Evolutionary conservation across 2,797 vertebrate genomes (phyloP).

Genomic region (Chaetophractus vellerosus): DNA sequence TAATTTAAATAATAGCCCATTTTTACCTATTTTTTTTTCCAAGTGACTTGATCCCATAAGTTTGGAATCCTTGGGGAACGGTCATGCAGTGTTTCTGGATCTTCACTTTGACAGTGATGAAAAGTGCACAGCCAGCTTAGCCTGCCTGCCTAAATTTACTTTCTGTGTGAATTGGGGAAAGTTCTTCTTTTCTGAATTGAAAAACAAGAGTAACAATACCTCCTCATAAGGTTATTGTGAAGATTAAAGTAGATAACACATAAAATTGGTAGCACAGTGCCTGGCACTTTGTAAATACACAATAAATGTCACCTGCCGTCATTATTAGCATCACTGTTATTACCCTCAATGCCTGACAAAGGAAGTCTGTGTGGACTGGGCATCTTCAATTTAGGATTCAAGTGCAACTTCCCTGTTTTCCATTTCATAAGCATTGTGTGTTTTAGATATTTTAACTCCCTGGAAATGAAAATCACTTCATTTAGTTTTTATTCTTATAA

Average conservation of each 20-base stretch:
- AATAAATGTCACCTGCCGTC: background rate
- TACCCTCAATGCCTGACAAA: background rate
- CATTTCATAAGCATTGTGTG: background rate
- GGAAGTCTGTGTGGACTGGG: background rate
- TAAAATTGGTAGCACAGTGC: background rate
- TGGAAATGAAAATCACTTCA: slow-evolving; percentile 26
- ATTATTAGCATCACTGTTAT: background rate
- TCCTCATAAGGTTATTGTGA: background rate
- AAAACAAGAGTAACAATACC: background rate
- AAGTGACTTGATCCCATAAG: background rate
- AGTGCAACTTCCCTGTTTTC: slow-evolving; percentile 46
- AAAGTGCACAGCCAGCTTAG: background rate
- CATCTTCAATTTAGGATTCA: background rate
- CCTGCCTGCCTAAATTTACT: background rate
- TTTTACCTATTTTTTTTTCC: background rate
- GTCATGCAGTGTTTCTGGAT: background rate
- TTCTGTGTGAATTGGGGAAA: background rate
- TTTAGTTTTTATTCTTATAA: slow-evolving; percentile 5
- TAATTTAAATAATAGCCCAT: slow-evolving; percentile 14
- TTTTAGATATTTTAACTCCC: slow-evolving; percentile 43
- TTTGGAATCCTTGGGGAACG: background rate
- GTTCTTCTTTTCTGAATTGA: background rate
- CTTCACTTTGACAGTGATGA: background rate
- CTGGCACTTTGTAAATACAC: background rate
- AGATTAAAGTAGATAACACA: background rate